Evolutionary conservation across 1,140 invertebrate genomes (phyloP).

Genomic region (Anastrepha ludens): DNA sequence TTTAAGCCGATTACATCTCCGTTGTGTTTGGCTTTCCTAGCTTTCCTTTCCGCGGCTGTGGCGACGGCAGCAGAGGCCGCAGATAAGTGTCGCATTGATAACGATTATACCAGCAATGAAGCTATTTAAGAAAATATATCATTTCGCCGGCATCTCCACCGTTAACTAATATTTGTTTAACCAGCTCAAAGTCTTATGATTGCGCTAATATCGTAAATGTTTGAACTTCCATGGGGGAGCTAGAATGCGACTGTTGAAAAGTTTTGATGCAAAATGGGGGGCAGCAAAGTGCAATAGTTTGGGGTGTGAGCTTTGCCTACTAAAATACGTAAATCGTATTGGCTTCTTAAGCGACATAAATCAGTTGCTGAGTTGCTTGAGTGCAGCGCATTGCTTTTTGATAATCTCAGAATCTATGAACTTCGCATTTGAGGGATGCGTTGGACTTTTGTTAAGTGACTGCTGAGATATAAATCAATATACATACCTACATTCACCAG

Average conservation of each 20-base stretch:
- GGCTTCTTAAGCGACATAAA: conserved; percentile 10
- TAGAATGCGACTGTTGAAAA: background rate
- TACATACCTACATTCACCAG: no score
- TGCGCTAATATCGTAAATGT: background rate
- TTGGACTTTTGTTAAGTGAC: background rate
- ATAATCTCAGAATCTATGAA: background rate
- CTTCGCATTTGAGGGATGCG: background rate
- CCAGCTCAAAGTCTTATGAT: conserved; percentile 49
- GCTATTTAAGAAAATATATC: conserved; percentile 50
- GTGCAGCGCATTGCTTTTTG: background rate
- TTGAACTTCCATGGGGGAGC: no score
- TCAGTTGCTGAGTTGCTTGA: conserved; percentile 4
- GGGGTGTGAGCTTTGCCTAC: background rate
- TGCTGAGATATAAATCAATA: background rate
- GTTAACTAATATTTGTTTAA: conserved; percentile 46
- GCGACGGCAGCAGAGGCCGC: background rate
- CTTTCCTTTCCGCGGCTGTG: background rate
- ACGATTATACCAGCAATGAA: conserved; percentile 30
- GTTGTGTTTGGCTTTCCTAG: background rate
- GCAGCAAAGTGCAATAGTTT: background rate
- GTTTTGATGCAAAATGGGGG: background rate
- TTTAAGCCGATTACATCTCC: conserved; percentile 44
- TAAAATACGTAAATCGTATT: background rate
- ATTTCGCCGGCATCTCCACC: background rate
- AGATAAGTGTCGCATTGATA: conserved; percentile 48